Evolutionary conservation across 2,797 vertebrate genomes (phyloP).

Genomic region (Antrozous pallidus): DNA sequence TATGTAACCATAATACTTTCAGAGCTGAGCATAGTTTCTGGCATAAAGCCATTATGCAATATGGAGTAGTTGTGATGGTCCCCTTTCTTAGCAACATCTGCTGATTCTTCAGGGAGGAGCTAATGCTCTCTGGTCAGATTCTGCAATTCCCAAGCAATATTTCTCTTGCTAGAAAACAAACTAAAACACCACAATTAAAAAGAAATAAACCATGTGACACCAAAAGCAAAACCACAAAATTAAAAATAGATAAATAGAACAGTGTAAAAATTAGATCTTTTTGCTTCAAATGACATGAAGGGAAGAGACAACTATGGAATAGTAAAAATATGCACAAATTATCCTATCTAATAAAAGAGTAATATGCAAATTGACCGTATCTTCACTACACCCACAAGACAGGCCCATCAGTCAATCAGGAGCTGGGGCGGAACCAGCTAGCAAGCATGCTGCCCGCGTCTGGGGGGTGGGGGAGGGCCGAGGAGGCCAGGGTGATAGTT

Average conservation of each 20-base stretch:
- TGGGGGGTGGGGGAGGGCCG: too few species aligned
- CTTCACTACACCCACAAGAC: too few species aligned
- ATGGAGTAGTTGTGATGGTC: background rate
- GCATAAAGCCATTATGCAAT: background rate
- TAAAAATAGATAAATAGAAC: background rate
- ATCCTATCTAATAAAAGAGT: too few species aligned
- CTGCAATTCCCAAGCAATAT: background rate
- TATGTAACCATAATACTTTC: background rate
- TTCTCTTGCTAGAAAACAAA: background rate
- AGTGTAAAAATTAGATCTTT: background rate
- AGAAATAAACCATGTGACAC: background rate
- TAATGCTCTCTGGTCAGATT: background rate
- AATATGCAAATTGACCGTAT: too few species aligned
- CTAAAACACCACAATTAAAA: background rate
- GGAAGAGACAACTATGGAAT: constrained; percentile 8
- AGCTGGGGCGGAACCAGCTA: too few species aligned
- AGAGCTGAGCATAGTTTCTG: background rate
- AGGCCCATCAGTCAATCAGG: too few species aligned
- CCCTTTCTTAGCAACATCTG: background rate
- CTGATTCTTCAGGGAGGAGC: background rate
- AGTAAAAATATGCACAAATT: background rate
- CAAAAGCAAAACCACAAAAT: background rate
- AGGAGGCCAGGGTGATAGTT: too few species aligned
- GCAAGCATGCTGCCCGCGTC: too few species aligned
- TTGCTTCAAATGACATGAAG: background rate